Conservation (phyloP, 2,797 vertebrate species). For the Centroberyx gerrardi region DNA sequence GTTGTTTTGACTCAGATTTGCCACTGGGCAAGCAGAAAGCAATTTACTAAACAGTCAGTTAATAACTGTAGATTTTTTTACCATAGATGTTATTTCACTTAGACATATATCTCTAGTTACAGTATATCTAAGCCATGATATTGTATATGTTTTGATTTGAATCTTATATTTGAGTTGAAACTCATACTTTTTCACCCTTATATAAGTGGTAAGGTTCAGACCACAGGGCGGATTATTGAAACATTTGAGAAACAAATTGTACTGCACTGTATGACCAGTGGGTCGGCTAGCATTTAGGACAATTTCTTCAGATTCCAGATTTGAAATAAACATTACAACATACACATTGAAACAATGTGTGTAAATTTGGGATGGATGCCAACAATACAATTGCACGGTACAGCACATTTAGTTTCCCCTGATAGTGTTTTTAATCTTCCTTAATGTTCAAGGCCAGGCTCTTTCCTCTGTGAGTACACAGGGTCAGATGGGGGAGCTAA, state of each 20-base stretch:
- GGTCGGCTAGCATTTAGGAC: neutral
- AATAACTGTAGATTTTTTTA: constrained; percentile 57
- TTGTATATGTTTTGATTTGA: constrained; percentile 3
- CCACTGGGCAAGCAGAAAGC: constrained; percentile 57
- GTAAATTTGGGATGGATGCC: neutral
- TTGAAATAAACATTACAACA: too few species aligned
- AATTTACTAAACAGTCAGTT: constrained; percentile 46
- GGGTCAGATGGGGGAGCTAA: constrained; percentile 78
- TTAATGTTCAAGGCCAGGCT: constrained; percentile 23
- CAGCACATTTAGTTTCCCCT: constrained; percentile 35
- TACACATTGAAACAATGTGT: neutral
- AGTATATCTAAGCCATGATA: constrained; percentile 20
- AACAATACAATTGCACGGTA: neutral
- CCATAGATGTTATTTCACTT: constrained; percentile 39
- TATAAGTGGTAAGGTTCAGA: neutral
- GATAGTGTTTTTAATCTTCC: constrained; percentile 50
- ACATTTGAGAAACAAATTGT: neutral
- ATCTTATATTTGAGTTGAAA: neutral
- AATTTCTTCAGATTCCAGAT: neutral
- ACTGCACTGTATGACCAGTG: neutral
- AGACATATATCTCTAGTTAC: constrained; percentile 43
- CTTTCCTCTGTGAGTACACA: constrained; percentile 41
- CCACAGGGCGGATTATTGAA: neutral
- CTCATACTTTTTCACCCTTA: neutral
- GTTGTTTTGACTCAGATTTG: constrained; percentile 35